Evolutionary conservation across 2,113 vertebrate species (phyloP).

Genomic region (Nematolebias whitei): DNA sequence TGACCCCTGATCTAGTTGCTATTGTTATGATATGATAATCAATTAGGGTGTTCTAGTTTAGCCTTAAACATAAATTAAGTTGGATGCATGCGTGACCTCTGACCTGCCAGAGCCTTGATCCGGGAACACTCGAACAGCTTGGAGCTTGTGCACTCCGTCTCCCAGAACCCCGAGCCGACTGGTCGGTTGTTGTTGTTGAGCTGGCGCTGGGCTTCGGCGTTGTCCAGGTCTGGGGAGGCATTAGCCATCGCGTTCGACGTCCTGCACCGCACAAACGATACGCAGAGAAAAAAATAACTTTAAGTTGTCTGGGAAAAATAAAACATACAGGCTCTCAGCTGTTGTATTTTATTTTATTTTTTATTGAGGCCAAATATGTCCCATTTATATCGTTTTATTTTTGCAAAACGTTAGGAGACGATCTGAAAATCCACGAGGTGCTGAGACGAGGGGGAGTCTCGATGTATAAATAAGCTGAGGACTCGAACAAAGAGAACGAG

Average conservation of each 20-base stretch:
- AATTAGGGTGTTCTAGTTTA: too few species aligned
- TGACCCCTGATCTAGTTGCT: too few species aligned
- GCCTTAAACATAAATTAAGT: too few species aligned
- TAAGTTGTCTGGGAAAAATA: background rate
- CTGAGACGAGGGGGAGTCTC: too few species aligned
- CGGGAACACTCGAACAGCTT: conserved; percentile 93
- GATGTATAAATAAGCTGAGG: too few species aligned
- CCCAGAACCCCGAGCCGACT: conserved; percentile 82
- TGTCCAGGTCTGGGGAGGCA: conserved; percentile 88
- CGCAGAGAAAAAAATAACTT: background rate
- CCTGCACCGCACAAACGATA: background rate
- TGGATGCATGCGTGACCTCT: conserved; percentile 28
- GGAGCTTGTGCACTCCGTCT: conserved; percentile 83
- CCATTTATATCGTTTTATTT: too few species aligned
- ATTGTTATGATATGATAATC: too few species aligned
- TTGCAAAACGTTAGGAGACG: too few species aligned
- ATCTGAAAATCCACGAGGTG: too few species aligned
- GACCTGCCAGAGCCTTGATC: conserved; percentile 93
- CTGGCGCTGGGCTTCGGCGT: conserved; percentile 86
- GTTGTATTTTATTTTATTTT: too few species aligned
- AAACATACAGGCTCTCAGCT: background rate
- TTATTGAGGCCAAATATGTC: too few species aligned
- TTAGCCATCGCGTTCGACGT: conserved; percentile 84
- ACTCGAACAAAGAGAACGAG: background rate
- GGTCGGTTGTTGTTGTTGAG: conserved; percentile 89